These are phyloP conservation scores for Celastrina argiolus DNA, from an alignment of 2,888 invertebrate genomes.

Conservation along the genomic window DNA sequence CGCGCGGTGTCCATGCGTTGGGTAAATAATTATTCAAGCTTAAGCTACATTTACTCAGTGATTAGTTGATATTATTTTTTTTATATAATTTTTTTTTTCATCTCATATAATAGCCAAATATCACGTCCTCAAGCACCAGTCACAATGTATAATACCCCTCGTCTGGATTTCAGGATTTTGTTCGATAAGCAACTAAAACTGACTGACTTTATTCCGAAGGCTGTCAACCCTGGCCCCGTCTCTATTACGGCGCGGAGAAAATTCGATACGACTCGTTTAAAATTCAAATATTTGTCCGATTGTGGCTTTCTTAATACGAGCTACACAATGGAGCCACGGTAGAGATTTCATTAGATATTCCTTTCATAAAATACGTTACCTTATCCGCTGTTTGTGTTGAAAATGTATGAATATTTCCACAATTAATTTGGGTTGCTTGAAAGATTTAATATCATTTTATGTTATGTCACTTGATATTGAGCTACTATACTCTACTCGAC, in stretches of 20 bases:
- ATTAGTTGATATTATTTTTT: no score
- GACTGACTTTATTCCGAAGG: not conserved
- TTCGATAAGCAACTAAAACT: no score
- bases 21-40: no score
- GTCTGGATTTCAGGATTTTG: no score
- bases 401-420: not conserved
- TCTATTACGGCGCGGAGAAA: not conserved
- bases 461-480: not conserved
- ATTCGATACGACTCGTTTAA: conserved; percentile 17
- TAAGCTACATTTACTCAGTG: no score
- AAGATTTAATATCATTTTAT: not conserved
- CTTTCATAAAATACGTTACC: conserved; percentile 13
- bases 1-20: no score
- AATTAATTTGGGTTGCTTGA: not conserved
- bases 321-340: conserved; percentile 1
- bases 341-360: conserved; percentile 17
- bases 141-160: no score
- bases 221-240: not conserved
- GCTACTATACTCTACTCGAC: no score
- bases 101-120: no score
- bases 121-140: no score
- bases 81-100: no score
- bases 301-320: conserved; percentile 18
- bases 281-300: conserved; percentile 18
- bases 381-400: not conserved